phyloP scores from a whole-genome alignment of 1,140 invertebrate species.

The Orchesella cincta region DNA sequence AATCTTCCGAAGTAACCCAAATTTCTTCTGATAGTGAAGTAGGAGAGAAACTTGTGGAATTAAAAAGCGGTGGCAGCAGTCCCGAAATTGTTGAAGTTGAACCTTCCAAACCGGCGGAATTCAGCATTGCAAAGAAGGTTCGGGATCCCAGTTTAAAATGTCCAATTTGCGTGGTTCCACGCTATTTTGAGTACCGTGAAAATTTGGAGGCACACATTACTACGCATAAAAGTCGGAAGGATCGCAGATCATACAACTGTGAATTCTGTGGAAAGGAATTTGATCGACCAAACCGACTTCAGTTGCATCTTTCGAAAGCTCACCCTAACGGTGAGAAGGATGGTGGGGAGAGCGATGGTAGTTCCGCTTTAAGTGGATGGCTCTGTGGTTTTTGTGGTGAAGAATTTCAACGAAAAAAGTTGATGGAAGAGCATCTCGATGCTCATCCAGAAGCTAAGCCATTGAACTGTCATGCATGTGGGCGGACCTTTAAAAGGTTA shows the following conservation, averaged over 20 bases:
- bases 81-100: background rate
- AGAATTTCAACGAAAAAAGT: background rate
- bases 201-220: background rate
- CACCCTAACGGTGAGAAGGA: too few relatives aligned
- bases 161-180: background rate
- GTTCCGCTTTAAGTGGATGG: too few relatives aligned
- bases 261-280: background rate
- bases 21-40: too few relatives aligned
- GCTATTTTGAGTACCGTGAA: background rate
- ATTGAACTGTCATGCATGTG: background rate
- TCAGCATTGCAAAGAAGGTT: background rate
- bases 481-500: background rate
- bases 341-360: too few relatives aligned
- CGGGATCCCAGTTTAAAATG: constrained; percentile 14
- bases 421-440: constrained; percentile 1
- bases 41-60: too few relatives aligned
- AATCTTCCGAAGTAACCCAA: too few relatives aligned
- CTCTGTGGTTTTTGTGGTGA: constrained; percentile 2
- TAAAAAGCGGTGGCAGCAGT: background rate
- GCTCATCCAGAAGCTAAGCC: background rate
- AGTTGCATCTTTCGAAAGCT: background rate
- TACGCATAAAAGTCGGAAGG: too few relatives aligned
- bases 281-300: background rate
- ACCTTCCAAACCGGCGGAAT: background rate
- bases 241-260: background rate